Base-by-base conservation (phyloP, 2,888 invertebrate species). In the Clivina fossor region DNA sequence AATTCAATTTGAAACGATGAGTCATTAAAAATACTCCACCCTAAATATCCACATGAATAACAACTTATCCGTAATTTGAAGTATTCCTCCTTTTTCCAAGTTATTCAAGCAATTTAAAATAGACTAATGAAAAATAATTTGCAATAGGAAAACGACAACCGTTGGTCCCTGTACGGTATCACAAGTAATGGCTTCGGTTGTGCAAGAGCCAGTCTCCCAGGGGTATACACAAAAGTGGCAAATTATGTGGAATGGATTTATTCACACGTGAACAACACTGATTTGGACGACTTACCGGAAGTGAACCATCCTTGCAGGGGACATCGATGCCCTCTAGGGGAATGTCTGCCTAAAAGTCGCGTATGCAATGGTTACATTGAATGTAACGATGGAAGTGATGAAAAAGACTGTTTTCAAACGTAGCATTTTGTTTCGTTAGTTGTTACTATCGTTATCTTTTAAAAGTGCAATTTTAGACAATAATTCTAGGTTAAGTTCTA, bases 141-240 rank as follows among this genome's bases (percentile, higher is more conserved):
- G n/a, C n/a, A n/a, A 5, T 13, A 48, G 22, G 51, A 49, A 43
- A 28, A 19, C 15, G 38, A 19, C 30, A 11, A 63, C 41, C 72
- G 74, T 60, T 78, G 78, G 77, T 77, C 75, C 65, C 74, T 79
- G 56, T 74, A 76, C 68, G 87, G 89, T 7, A 86, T 90, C 8
- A 89, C 89, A 0, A 88, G 88, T 62, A 89, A 89, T 67, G 88
- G 88, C 0, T 88, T 88, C 68, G 88, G 89, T 0, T 89, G 88
- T 70, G 89, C 88, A 0, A 76, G 89, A 60, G 86, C 88, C 0
- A 85, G 85, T 67, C 76, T 88, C 4, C 90, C 89, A 11, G 89
- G 89, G 28, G 88, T 89, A 37, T 90, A 90, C 74, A 89, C 89
- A 0, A 88, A 88, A 72, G 88, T 88, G 7, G 79, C 83, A 24